A percentile compares a stretch with the other conserved stretches of the same genome.
Conservation (phyloP, 2,888 invertebrate genomes). For the Phasia obesa region DNA sequence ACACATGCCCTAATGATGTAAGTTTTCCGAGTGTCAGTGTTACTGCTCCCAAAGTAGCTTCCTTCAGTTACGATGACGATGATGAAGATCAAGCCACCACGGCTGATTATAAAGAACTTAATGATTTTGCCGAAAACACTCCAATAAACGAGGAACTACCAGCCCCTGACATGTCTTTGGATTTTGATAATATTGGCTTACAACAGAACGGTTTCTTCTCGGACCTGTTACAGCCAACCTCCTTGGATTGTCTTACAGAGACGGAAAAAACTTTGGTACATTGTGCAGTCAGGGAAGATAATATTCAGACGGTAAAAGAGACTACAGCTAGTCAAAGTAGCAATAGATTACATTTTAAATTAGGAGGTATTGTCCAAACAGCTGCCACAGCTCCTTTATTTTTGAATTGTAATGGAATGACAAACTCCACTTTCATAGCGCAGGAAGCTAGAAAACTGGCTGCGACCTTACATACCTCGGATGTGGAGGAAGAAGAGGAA, state of each 20-base stretch:
- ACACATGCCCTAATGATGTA: conserved; percentile 89
- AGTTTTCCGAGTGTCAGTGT: conserved; percentile 92
- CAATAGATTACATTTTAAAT: conserved; percentile 77
- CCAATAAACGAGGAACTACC: conserved; percentile 78
- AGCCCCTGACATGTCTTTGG: conserved; percentile 67
- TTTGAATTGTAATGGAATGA: conserved; percentile 84
- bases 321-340: conserved; percentile 49
- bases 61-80: conserved; percentile 85
- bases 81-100: conserved; percentile 81
- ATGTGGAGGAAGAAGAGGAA: conserved; percentile 73
- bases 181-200: conserved; percentile 63
- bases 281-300: conserved; percentile 40
- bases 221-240: conserved; percentile 75
- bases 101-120: conserved; percentile 73
- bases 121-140: conserved; percentile 78
- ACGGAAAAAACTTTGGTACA: conserved; percentile 77
- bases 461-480: conserved; percentile 80
- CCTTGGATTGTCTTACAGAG: conserved; percentile 77
- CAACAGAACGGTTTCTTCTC: conserved; percentile 56
- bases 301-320: background rate
- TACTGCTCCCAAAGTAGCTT: conserved; percentile 88
- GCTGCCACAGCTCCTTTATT: conserved; percentile 79
- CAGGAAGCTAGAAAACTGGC: conserved; percentile 89
- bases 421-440: conserved; percentile 88
- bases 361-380: conserved; percentile 80